Percentiles rank a stretch among this genome's conserved stretches.
Evolutionary conservation across 2,797 vertebrate genomes (phyloP).

Genomic region (Mastacembelus armatus): DNA sequence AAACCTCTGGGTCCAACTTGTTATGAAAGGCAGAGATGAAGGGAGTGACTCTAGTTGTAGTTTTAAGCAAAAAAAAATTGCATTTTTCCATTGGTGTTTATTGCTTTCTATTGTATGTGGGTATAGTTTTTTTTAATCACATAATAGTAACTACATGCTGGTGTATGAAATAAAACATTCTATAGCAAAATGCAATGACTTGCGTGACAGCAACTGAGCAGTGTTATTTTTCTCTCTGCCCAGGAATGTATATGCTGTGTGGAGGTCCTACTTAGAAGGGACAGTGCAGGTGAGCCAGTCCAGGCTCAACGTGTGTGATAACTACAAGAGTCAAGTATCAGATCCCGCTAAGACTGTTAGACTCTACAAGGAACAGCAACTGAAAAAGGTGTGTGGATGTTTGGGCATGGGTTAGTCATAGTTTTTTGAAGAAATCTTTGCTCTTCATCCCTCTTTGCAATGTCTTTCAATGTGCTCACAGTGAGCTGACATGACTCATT

Average conservation of each 20-base stretch:
- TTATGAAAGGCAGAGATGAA: slow-evolving; percentile 4
- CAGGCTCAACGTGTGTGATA: slow-evolving; percentile 94
- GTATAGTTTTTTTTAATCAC: slow-evolving; percentile 4
- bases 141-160: not conserved
- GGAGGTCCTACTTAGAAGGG: slow-evolving; percentile 95
- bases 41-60: not conserved
- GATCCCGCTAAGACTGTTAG: slow-evolving; percentile 94
- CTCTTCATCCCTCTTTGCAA: slow-evolving; percentile 16
- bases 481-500: slow-evolving; percentile 18
- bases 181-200: no score
- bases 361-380: slow-evolving; percentile 96
- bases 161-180: no score
- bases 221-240: slow-evolving; percentile 21
- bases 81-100: no score
- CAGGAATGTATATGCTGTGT: slow-evolving; percentile 96
- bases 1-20: slow-evolving; percentile 26
- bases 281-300: slow-evolving; percentile 96
- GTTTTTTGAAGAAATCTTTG: slow-evolving; percentile 17
- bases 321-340: slow-evolving; percentile 95
- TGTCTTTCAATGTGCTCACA: not conserved
- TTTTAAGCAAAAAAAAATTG: not conserved
- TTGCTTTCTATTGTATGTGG: not conserved
- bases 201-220: slow-evolving; percentile 7
- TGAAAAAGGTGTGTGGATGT: slow-evolving; percentile 89
- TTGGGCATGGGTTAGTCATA: slow-evolving; percentile 7